Evolutionary conservation across 2,888 invertebrate genomes (phyloP).

Genomic region (Thera britannica): DNA sequence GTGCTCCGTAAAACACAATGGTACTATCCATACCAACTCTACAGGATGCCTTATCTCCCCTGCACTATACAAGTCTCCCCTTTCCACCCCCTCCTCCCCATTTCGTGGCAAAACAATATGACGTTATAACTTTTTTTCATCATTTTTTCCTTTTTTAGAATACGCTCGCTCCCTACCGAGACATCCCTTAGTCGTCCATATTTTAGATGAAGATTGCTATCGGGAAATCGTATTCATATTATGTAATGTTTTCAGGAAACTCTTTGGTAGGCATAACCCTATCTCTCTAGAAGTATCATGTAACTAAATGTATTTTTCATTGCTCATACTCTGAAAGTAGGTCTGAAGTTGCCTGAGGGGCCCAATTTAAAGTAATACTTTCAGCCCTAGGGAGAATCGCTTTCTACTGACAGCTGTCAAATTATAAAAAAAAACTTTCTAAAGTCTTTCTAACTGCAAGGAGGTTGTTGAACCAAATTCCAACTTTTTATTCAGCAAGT

Average conservation of each 20-base stretch:
- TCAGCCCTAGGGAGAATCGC: no score
- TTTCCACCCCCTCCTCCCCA: slow-evolving; percentile 54
- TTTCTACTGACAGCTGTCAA: no score
- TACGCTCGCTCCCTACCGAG: slow-evolving; percentile 71
- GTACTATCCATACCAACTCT: slow-evolving; percentile 58
- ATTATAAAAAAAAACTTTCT: no score
- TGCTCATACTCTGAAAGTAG: no score
- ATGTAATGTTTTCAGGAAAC: background rate
- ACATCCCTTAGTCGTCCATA: slow-evolving; percentile 71
- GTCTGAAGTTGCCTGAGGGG: no score
- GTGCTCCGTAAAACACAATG: slow-evolving; percentile 69
- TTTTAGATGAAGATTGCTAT: slow-evolving; percentile 54
- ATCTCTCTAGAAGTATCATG: no score
- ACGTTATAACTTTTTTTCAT: slow-evolving; percentile 83
- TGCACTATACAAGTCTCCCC: slow-evolving; percentile 74
- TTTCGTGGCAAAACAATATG: slow-evolving; percentile 84
- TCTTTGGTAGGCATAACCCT: background rate
- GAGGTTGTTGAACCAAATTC: no score
- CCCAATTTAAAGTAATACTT: no score
- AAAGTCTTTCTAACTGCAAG: no score
- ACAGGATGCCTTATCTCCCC: slow-evolving; percentile 77
- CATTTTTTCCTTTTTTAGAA: slow-evolving; percentile 80
- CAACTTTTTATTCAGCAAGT: no score
- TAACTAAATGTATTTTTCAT: no score
- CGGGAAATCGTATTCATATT: slow-evolving; percentile 13